Percentiles rank a stretch among this genome's conserved stretches.
phyloP scores from a whole-genome alignment of 2,888 invertebrate species.

The Apamea anceps region DNA sequence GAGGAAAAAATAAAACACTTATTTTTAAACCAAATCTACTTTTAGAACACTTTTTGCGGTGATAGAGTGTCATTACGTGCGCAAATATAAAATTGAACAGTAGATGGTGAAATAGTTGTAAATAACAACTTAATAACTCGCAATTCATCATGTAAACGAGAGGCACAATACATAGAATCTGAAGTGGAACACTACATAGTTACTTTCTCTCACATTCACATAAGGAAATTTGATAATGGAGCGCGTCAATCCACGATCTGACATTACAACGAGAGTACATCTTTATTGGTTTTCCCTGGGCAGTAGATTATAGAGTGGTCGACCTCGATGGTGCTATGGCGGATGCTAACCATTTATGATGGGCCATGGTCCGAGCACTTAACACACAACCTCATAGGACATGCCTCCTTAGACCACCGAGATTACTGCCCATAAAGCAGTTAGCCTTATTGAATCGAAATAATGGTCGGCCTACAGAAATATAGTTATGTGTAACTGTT shows the following conservation, averaged over 20 bases:
- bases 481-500: constrained; percentile 13
- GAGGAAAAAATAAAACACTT: not conserved
- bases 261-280: constrained; percentile 28
- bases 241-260: constrained; percentile 44
- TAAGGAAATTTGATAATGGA: constrained; percentile 59
- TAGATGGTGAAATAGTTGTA: constrained; percentile 28
- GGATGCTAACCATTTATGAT: constrained; percentile 58
- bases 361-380: constrained; percentile 19
- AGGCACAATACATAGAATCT: constrained; percentile 31
- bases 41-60: not conserved
- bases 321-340: constrained; percentile 51
- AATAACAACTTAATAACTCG: constrained; percentile 33
- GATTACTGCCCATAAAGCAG: constrained; percentile 13
- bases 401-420: constrained; percentile 22
- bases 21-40: not conserved
- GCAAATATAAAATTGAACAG: not conserved
- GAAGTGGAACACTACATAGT: constrained; percentile 41
- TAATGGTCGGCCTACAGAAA: constrained; percentile 4
- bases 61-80: not conserved
- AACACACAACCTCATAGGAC: constrained; percentile 45
- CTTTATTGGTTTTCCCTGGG: constrained; percentile 38
- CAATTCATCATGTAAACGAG: constrained; percentile 36
- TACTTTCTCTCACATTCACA: constrained; percentile 61
- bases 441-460: constrained; percentile 36
- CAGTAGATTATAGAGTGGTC: constrained; percentile 36